Conservation (phyloP, 2,113 vertebrate species). For the Saguinus imperator region DNA sequence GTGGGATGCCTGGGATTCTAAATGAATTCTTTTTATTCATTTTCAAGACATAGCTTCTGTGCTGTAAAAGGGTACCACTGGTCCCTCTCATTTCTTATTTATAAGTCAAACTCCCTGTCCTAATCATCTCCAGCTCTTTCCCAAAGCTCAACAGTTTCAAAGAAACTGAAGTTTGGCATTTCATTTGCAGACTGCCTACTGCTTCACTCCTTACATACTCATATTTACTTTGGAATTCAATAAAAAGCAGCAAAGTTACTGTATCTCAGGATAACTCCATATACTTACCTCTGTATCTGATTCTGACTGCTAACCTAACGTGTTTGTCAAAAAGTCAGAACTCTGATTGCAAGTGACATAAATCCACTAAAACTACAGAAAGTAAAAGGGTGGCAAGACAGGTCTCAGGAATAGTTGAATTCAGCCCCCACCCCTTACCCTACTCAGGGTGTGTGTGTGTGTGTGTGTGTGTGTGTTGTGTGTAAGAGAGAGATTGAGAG, state of each 20-base stretch:
- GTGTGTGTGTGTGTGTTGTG: neutral
- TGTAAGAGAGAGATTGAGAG: too few relatives aligned
- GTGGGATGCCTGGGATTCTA: conserved; percentile 57
- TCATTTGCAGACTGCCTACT: conserved; percentile 21
- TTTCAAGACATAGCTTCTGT: conserved; percentile 53
- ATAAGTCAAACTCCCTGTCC: conserved; percentile 47
- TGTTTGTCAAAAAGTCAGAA: conserved; percentile 23
- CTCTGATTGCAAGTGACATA: neutral
- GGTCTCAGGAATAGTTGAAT: neutral
- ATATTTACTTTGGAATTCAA: conserved; percentile 41
- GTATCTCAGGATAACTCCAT: neutral
- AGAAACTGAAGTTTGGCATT: conserved; percentile 53
- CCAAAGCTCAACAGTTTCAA: conserved; percentile 51
- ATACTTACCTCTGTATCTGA: neutral
- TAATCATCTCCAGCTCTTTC: conserved; percentile 38
- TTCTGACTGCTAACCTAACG: neutral
- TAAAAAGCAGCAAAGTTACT: conserved; percentile 40
- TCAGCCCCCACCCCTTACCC: neutral
- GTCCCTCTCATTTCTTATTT: conserved; percentile 61
- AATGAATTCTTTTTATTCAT: conserved; percentile 70
- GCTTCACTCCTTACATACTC: conserved; percentile 30
- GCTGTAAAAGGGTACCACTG: neutral
- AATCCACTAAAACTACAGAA: neutral
- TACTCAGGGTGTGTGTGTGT: too few relatives aligned
- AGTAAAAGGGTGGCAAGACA: neutral